These are phyloP conservation scores for Folsomia candida DNA, from an alignment of 2,888 invertebrate genomes.

Conservation along the genomic window DNA sequence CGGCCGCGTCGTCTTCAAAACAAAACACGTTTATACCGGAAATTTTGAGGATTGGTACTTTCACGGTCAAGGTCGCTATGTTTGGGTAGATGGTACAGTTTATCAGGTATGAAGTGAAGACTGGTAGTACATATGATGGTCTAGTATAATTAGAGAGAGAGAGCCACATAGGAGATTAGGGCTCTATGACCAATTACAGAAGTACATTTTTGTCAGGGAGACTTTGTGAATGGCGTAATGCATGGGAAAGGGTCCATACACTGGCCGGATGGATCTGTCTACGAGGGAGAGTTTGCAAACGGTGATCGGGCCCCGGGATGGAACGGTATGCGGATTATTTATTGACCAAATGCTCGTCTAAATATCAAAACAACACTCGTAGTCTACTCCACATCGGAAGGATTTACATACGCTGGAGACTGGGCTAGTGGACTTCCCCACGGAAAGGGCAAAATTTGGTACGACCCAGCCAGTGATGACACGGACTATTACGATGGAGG, in stretches of 20 bases:
- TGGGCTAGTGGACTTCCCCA: conserved; percentile 42
- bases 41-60: conserved; percentile 46
- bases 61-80: conserved; percentile 44
- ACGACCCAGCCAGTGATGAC: conserved; percentile 37
- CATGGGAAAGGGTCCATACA: conserved; percentile 41
- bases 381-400: conserved; percentile 35
- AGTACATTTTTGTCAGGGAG: conserved; percentile 38
- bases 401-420: conserved; percentile 35
- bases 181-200: neutral
- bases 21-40: conserved; percentile 47
- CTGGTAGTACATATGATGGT: no score
- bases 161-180: neutral
- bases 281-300: conserved; percentile 42
- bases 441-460: conserved; percentile 48
- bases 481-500: conserved; percentile 46
- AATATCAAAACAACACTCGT: conserved; percentile 24
- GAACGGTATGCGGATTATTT: conserved; percentile 41
- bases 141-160: no score
- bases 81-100: conserved; percentile 43
- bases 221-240: conserved; percentile 40
- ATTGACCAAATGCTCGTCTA: no score
- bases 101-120: conserved; percentile 39
- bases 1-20: conserved; percentile 46
- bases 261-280: conserved; percentile 41
- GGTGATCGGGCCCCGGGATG: conserved; percentile 36